Base-by-base conservation (phyloP, 2,888 invertebrate species). In the Bugulina stolonifera region DNA sequence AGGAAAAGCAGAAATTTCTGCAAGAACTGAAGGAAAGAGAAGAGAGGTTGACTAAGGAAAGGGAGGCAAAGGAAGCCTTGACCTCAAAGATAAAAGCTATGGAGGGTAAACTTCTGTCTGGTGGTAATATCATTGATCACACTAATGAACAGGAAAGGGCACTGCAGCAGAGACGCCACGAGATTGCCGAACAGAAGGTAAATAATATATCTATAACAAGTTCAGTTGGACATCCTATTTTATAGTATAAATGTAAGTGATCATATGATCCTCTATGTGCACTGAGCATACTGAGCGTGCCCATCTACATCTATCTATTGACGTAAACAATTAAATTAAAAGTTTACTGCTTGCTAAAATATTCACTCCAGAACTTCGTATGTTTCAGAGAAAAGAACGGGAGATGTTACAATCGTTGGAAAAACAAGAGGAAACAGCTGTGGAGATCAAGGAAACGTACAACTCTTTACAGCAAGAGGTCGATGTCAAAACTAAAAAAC, bases 351-450 rank as follows among this genome's bases (percentile, higher is more conserved):
- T n/a, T n/a, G n/a, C n/a, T n/a, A n/a, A n/a, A n/a, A n/a, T n/a
- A n/a, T n/a, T n/a, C n/a, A n/a, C n/a, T n/a, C n/a, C n/a, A n/a
- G n/a, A n/a, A n/a, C n/a, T 69, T n/a, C 64, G 52, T 75, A 27
- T 72, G 35, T 75, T 75, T 14, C 75, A 81, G 86, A 79, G 83
- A 72, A 82, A 85, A 69, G 91, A 92, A 81, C 87, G 96, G 72
- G 96, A 97, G 86, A 95, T 98, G 89, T 91, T 93, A 81, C 94
- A 96, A 85, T 90, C 91, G 81, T 87, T 99, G 72, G 96, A 98
- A 80, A 87, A 92, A 78, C 93, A 97, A 83, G 97, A 99, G 82
- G 93, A 97, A 82, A 93, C 91, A 23, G 92, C 94, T 22, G 87
- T 91, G 70, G 95, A 93, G 80, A 90, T 98, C 72, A 90, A 92